Evolutionary conservation across 1,140 invertebrate genomes (phyloP).

Genomic region (Vanessa atalanta): DNA sequence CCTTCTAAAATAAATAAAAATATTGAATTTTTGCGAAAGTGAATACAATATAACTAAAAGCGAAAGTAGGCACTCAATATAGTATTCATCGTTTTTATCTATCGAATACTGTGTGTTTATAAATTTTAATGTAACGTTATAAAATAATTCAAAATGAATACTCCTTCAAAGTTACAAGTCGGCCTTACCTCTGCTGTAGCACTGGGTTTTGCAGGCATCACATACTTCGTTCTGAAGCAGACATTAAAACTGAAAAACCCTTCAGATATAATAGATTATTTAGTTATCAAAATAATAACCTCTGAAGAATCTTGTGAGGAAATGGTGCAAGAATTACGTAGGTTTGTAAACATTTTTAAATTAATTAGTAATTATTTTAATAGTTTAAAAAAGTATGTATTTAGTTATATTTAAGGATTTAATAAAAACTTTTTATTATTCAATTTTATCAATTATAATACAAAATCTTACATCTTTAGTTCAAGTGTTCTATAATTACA

Average conservation of each 20-base stretch:
- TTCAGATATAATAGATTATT: conserved; percentile 52
- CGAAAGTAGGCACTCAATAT: too few species aligned
- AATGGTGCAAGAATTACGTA: conserved; percentile 53
- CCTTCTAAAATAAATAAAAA: too few species aligned
- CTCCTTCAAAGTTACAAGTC: conserved; percentile 34
- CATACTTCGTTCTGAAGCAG: conserved; percentile 40
- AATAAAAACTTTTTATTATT: neutral
- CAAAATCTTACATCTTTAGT: too few species aligned
- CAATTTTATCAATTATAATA: too few species aligned
- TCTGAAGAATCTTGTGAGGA: conserved; percentile 51
- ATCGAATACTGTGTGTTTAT: too few species aligned
- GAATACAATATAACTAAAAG: too few species aligned
- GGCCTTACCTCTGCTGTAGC: conserved; percentile 36
- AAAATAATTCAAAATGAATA: conserved; percentile 1
- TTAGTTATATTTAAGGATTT: neutral
- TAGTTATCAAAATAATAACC: conserved; percentile 53
- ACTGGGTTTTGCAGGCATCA: conserved; percentile 37
- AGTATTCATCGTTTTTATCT: too few species aligned
- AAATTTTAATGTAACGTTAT: too few species aligned
- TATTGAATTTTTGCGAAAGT: too few species aligned
- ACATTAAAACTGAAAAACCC: conserved; percentile 38
- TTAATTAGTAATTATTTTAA: neutral
- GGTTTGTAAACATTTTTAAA: conserved; percentile 40
- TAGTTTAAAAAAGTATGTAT: conserved; percentile 1
- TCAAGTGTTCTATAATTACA: too few species aligned